Base-by-base conservation (phyloP, 1,140 invertebrate species). In the Euwallacea similis region DNA sequence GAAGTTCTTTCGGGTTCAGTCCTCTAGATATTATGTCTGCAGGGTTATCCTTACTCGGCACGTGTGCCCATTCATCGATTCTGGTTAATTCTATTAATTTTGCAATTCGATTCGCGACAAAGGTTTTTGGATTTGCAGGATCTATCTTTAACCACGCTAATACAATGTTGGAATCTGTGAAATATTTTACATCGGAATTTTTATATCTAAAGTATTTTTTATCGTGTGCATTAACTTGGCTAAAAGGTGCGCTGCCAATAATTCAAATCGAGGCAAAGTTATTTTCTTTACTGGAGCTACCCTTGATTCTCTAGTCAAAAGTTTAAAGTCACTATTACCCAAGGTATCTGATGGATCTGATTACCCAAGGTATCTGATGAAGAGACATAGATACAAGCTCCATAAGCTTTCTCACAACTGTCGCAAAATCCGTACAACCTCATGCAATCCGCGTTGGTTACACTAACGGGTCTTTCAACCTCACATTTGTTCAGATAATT, bases 11-110 rank as follows among this genome's bases (percentile, higher is more conserved):
- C 21, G 75, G 69, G 13, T 69, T 7, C 21, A 78, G 15, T 16
- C 83, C 83, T 9, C 83, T 69, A 2, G 83, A 84, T 55, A 82
- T 72, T 10, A 82, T 71, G 75, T 85, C 83, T 0, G 82, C 82
- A 13, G 62, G 62, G 44, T 64, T 64, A 13, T 64, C 43, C 11
- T 50, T 64, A 16, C 10, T 64, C 15, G 65, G 53, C 0, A 84
- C 78, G 67, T 84, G 77, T 43, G 69, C 67, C 79, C 82, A 84
- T 11, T 62, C 46, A 46, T 61, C 54, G 7, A 44, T 61, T 15
- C 6, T 33, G 9, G 80, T 80, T 16, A 74, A 50, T 41, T 79
- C 74, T 60, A 79, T 79, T 42, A 82, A 81, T 77, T 79, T 76
- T 55, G 73, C 43, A 8, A 82, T 75, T 15, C 82, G 64, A 72